Base-by-base conservation (phyloP, 2,113 vertebrate genomes). In the Callipepla californica region DNA sequence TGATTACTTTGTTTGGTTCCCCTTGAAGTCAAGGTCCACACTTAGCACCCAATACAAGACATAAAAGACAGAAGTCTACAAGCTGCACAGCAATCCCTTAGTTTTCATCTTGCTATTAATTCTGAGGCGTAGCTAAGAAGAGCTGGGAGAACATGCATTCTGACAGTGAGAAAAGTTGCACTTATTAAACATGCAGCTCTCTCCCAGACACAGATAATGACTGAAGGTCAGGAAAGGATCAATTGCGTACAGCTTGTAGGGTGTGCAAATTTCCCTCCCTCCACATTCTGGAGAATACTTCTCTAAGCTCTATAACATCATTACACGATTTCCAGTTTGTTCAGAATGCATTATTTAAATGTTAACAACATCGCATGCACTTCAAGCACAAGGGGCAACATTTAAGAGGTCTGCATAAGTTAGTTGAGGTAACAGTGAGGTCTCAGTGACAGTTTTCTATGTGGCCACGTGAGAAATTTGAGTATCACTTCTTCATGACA, bases 401-500 rank as follows among this genome's bases (percentile, higher is more conserved):
- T 30, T 88, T 34, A 55, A 40, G 17, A 44, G 66, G 9, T n/a
- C 34, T 72, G 44, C 20, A 22, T 23, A 78, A 65, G 7, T 36
- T 63, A 85, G 3, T 36, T 28, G 66, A 58, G 26, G 36, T 9
- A 61, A 51, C 11, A 18, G 47, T 90, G 34, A 8, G 4, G 22
- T 50, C 40, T 66, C 48, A 14, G 30, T 28, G 45, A 82, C 50
- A 25, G 34, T 59, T 70, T 80, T 50, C 80, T 74, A 34, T 0
- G 21, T 5, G 44, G 9, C 19, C 34, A 2, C 0, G 2, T 30
- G 32, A 77, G 30, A 79, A 34, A 59, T 44, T 19, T 65, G 26
- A 55, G 0, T 19, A 55, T 55, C 5, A 66, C 0, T 0, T 30
- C 51, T 26, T 58, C 57, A 62, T 22, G 13, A 21, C 44, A 61